Conservation (phyloP, 2,888 invertebrate genomes). For the Gastrophysa polygoni region DNA sequence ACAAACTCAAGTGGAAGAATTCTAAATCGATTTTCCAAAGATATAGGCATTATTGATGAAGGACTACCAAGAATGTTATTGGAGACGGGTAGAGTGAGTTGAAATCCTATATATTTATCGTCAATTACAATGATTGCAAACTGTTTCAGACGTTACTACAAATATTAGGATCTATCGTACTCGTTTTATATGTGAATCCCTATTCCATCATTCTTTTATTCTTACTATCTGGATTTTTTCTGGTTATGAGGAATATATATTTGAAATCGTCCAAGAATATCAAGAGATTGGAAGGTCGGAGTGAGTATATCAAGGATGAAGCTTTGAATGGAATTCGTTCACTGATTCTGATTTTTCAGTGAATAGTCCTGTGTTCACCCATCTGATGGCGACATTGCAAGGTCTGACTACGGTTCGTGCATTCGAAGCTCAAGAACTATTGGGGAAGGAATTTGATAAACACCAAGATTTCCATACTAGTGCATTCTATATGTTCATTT, state of each 20-base stretch:
- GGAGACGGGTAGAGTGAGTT: constrained; percentile 21
- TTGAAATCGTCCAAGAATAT: constrained; percentile 79
- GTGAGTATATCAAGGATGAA: constrained; percentile 61
- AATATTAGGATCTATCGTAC: constrained; percentile 61
- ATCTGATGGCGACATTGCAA: constrained; percentile 81
- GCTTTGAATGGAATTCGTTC: not conserved
- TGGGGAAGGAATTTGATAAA: constrained; percentile 75
- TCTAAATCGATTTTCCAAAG: constrained; percentile 71
- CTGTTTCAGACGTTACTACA: constrained; percentile 59
- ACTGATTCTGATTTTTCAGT: constrained; percentile 63
- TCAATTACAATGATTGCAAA: not conserved
- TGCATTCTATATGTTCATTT: constrained; percentile 85
- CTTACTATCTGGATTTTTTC: constrained; percentile 66
- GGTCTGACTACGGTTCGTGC: constrained; percentile 88
- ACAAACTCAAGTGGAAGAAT: constrained; percentile 66
- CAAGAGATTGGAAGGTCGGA: constrained; percentile 79
- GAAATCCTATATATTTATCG: not conserved
- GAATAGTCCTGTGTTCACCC: constrained; percentile 90
- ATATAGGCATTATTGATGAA: constrained; percentile 64
- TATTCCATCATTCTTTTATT: constrained; percentile 56
- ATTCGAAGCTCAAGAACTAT: constrained; percentile 74
- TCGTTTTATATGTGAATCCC: constrained; percentile 63
- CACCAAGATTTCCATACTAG: constrained; percentile 83
- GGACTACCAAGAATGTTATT: constrained; percentile 49
- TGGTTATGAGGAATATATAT: constrained; percentile 74